Evolutionary conservation across 2,797 vertebrate species (phyloP), one percentile per base, ranked within the genome.

Genomic region (Lophius americanus): DNA sequence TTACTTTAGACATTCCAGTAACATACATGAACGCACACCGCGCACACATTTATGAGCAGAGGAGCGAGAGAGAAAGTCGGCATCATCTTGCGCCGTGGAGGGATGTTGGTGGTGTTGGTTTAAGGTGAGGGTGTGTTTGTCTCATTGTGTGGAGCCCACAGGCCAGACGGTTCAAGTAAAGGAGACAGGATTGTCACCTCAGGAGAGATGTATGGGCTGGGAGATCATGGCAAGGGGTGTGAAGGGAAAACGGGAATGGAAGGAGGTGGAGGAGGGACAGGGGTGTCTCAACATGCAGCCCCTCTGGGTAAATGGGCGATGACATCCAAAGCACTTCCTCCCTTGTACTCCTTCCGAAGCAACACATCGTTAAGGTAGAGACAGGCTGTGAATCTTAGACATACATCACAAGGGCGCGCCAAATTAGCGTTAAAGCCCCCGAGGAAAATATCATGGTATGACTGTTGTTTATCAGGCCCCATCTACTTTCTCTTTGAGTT

Each of bases 261-360:
- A 62, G 64, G 73, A 56, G 64, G 76, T 74, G 68, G 67, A 62
- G 69, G 76, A 76, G 80, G 80, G 35, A n/a, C 13, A 36, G 38
- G 50, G 14, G 62, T 77, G 92, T 84, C 80, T 89, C 71, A 53
- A 92, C 92, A 91, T 41, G 91, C 90, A 93, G 76, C 81, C 91
- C 91, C 85, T 90, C 88, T 85, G 81, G 91, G 89, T 74, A 91
- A 82, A 88, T 60, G 76, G 87, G 88, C 85, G 83, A 74, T 79
- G 83, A 90, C 89, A 88, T 89, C 83, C 76, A 86, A 89, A 84
- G 88, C 76, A 90, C 87, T 90, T 91, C 92, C 90, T 89, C 64
- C 75, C 64, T 56, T 59, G 41, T 41, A 54, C 63, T 66, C 58
- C 46, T 60, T 68, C 60, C 63, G 65, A 76, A 77, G 64, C 64